Percentiles rank a stretch among this genome's conserved stretches.
Conservation (phyloP, 1,140 invertebrate species). For the Heliconius himera region DNA sequence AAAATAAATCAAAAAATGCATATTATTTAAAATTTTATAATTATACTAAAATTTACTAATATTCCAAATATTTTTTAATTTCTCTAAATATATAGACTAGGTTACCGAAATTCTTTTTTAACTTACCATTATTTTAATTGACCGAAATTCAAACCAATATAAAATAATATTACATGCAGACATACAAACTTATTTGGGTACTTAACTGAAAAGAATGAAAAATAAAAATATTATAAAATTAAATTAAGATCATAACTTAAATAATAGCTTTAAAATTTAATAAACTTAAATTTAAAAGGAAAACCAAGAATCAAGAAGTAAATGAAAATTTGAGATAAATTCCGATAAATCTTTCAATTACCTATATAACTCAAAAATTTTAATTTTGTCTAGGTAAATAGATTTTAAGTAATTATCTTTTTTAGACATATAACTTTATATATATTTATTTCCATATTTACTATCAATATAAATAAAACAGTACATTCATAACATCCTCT, state of each 20-base stretch:
- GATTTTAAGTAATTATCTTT: no score
- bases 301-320: neutral
- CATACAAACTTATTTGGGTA: neutral
- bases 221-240: neutral
- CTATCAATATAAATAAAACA: no score
- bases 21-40: neutral
- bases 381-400: no score
- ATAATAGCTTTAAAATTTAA: neutral
- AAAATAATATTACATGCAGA: neutral
- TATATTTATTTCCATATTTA: no score
- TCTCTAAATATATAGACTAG: conserved; percentile 8
- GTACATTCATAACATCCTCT: no score
- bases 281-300: neutral
- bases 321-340: no score
- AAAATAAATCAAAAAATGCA: neutral
- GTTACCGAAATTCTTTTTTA: neutral
- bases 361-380: neutral
- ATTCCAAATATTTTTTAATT: neutral
- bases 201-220: conserved; percentile 6
- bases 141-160: neutral
- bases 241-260: neutral
- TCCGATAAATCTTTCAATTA: neutral
- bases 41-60: neutral
- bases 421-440: no score
- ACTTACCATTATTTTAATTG: conserved; percentile 17